Base-by-base conservation (phyloP, 1,140 invertebrate species). In the Platyscapa corneri region DNA sequence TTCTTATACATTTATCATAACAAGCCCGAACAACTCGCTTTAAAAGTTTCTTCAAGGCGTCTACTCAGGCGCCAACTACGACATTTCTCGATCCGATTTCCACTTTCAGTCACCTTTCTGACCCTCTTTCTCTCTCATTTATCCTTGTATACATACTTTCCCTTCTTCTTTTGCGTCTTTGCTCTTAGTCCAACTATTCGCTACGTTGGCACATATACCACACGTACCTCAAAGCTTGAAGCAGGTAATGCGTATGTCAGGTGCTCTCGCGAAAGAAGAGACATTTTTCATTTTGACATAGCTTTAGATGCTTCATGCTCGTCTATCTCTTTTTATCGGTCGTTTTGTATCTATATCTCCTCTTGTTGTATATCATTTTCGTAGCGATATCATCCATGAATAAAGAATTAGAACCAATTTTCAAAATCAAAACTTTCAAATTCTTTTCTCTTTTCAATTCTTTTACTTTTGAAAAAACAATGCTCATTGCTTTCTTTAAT, bases 1-100 rank as follows among this genome's bases (percentile, higher is more conserved):
- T 84, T 27, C 76, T 78, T 82, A 65, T 79, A 49, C 79, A 82
- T 82, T 85, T 56, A 85, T 82, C 83, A 80, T 85, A 77, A 72
- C 83, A 85, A 76, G 83, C 32, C 37, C 34, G 64, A 74, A 46
- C 74, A 87, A 87, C 72, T 78, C 49, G 79, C 83, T 75, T 87
- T 84, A 81, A 84, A 85, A 87, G 81, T 82, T 84, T 64, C 53
- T 67, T 39, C 56, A 27, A n/a, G 42, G 12, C 72, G 56, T 70
- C 65, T 20, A 56, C 72, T 75, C 39, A 18, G 20, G n/a, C 32
- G 39, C 39, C 53, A 16, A 42, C 34, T 16, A 53, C 70, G 60
- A 76, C 79, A 49, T 30, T 64, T 34, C n/a, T 30, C 39, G 83
- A 85, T 60, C 32, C 34, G 83, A 86, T 86, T 76, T 65, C 65